Conservation (phyloP, 2,113 vertebrate genomes). For the Gracilinanus agilis region DNA sequence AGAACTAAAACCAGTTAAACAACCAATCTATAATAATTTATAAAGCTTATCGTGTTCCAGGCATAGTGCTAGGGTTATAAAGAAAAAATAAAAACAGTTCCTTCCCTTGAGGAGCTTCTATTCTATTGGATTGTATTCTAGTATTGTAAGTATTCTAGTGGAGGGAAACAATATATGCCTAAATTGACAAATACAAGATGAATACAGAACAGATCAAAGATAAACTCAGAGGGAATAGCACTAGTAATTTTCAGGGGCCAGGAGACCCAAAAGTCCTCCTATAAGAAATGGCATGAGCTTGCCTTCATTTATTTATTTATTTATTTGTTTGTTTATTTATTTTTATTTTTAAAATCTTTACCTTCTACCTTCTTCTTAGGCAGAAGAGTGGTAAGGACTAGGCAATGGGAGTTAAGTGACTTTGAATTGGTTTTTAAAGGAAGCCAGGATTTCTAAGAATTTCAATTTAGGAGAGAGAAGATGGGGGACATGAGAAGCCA, state of each 20-base stretch:
- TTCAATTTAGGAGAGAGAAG: background rate
- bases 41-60: slow-evolving; percentile 1
- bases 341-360: too few species aligned
- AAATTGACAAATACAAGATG: background rate
- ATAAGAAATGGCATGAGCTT: background rate
- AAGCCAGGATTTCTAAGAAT: background rate
- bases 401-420: too few species aligned
- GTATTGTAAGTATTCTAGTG: too few species aligned
- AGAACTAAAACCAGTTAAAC: too few species aligned
- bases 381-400: too few species aligned
- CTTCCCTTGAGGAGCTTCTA: background rate
- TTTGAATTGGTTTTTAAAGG: background rate
- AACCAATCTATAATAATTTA: background rate
- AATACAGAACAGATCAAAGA: background rate
- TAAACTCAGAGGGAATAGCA: background rate
- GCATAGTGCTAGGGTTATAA: background rate
- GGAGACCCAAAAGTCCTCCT: background rate
- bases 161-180: background rate
- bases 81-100: background rate
- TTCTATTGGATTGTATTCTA: background rate
- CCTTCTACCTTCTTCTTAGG: too few species aligned
- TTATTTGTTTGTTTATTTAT: too few species aligned
- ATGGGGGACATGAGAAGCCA: background rate
- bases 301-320: too few species aligned
- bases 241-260: background rate